These are phyloP conservation scores for Globia sparganii DNA, from an alignment of 2,888 invertebrate genomes.

Conservation along the genomic window DNA sequence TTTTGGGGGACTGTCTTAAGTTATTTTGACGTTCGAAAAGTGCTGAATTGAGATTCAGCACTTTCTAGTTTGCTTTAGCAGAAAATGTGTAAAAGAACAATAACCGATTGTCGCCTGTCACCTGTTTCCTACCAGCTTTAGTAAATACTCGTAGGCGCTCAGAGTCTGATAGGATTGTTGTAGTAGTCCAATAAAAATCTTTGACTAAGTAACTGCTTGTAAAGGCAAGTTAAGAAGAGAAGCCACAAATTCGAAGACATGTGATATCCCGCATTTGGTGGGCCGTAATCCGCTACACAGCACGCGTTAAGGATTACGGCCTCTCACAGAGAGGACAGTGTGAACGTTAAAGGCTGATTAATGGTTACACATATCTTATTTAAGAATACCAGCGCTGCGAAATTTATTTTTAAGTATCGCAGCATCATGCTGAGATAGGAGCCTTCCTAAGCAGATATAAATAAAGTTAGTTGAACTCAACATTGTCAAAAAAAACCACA, in stretches of 20 bases:
- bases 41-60: background rate
- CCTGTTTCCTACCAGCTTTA: background rate
- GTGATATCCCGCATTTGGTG: background rate
- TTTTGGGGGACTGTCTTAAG: background rate
- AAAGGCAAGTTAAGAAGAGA: background rate
- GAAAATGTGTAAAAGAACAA: background rate
- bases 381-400: no score
- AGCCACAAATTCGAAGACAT: background rate
- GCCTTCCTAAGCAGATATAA: no score
- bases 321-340: background rate
- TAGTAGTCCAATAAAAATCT: background rate
- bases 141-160: background rate
- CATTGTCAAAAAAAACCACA: constrained; percentile 1
- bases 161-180: background rate
- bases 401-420: no score
- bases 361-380: background rate
- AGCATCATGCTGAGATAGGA: no score
- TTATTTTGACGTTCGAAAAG: background rate
- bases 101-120: background rate
- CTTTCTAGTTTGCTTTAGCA: background rate
- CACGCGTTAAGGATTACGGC: background rate
- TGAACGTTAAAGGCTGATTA: background rate
- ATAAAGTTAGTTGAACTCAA: background rate
- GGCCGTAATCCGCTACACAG: background rate
- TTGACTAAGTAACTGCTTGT: background rate